Percentiles rank a stretch among this genome's conserved stretches.
Conservation (phyloP, 2,888 invertebrate genomes). For the Calameuta pallipes region DNA sequence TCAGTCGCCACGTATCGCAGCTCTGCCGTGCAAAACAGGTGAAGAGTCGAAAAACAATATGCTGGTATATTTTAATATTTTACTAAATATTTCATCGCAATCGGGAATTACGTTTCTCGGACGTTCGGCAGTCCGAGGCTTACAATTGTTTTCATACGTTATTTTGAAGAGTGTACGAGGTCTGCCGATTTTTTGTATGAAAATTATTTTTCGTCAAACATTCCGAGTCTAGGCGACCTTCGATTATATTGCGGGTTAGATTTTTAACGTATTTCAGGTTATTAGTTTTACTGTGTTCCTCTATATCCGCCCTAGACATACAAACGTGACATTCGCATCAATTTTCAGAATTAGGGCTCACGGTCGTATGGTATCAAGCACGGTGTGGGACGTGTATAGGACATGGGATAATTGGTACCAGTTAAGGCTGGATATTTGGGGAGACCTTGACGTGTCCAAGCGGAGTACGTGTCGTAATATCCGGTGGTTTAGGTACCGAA, state of each 20-base stretch:
- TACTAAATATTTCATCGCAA: not conserved
- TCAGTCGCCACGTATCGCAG: not conserved
- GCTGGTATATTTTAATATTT: not conserved
- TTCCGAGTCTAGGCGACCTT: too few species aligned
- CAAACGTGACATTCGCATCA: slow-evolving; percentile 5
- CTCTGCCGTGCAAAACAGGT: not conserved
- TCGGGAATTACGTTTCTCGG: too few species aligned
- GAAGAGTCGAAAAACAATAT: not conserved
- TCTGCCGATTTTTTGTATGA: too few species aligned
- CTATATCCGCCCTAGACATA: not conserved
- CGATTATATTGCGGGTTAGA: too few species aligned
- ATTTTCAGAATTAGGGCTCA: slow-evolving; percentile 30
- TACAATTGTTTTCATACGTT: too few species aligned
- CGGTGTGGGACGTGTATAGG: slow-evolving; percentile 2
- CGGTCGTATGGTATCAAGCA: slow-evolving; percentile 13
- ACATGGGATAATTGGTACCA: slow-evolving; percentile 1
- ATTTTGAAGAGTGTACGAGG: too few species aligned
- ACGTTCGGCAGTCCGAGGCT: too few species aligned
- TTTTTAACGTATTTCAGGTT: not conserved
- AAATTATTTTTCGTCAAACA: too few species aligned
- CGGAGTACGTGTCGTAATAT: slow-evolving; percentile 39
- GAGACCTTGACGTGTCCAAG: slow-evolving; percentile 43
- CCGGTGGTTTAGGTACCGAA: slow-evolving; percentile 27
- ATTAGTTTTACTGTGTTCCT: not conserved
- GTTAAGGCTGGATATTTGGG: slow-evolving; percentile 28